These are phyloP conservation scores for Empidonax alnorum DNA, from an alignment of 2,113 vertebrate genomes.

Conservation along the genomic window DNA sequence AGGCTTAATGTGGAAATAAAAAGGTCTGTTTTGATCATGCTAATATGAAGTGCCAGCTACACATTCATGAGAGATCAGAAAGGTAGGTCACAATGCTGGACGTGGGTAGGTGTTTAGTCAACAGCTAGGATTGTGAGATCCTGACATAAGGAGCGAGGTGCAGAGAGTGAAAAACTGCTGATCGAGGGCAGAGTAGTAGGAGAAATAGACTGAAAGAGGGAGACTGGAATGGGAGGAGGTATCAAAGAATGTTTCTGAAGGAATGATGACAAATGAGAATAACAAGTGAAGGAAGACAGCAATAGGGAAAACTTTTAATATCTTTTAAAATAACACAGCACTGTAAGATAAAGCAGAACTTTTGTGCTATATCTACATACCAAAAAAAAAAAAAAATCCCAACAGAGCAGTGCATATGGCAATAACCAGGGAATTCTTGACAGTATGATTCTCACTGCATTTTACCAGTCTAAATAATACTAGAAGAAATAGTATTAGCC, in stretches of 20 bases:
- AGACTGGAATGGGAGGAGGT: background rate
- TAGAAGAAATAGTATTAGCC: background rate
- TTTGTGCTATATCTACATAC: background rate
- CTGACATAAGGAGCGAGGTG: background rate
- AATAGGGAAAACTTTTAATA: background rate
- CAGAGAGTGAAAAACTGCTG: conserved; percentile 1
- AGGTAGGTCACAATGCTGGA: conserved; percentile 39
- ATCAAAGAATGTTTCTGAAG: background rate
- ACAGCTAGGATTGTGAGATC: conserved; percentile 20
- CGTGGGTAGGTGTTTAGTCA: conserved; percentile 51
- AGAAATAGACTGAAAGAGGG: background rate
- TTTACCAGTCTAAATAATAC: background rate
- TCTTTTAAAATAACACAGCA: background rate
- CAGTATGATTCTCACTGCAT: background rate
- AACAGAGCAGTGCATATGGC: background rate
- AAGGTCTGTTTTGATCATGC: background rate
- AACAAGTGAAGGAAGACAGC: background rate
- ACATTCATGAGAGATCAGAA: background rate
- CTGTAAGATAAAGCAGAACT: background rate
- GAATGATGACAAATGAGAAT: background rate
- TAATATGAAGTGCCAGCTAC: conserved; percentile 20
- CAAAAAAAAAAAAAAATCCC: background rate
- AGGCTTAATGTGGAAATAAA: background rate
- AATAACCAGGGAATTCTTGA: background rate
- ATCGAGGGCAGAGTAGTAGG: background rate